Evolutionary conservation across 1,140 invertebrate genomes (phyloP).

Genomic region (Bombus difficillimus): DNA sequence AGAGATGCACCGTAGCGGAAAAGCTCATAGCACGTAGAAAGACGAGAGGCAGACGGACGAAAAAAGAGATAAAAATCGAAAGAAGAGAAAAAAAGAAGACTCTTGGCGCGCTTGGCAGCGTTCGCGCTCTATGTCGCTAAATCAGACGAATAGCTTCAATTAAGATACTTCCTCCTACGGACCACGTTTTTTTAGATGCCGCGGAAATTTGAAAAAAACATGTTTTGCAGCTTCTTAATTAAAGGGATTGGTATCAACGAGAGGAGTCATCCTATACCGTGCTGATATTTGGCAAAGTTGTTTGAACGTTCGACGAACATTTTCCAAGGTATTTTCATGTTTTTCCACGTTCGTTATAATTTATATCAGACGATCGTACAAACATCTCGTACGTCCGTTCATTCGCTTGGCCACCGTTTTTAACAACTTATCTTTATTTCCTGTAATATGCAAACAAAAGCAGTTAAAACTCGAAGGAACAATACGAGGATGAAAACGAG

Average conservation of each 20-base stretch:
- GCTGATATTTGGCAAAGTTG: not conserved
- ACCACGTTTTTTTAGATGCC: not conserved
- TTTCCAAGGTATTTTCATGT: not conserved
- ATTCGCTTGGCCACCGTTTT: too few relatives aligned
- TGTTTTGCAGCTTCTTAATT: not conserved
- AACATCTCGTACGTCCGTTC: too few relatives aligned
- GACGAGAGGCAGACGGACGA: not conserved
- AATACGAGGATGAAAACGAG: too few relatives aligned
- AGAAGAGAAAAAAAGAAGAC: not conserved
- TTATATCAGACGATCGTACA: too few relatives aligned
- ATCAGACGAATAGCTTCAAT: slow-evolving; percentile 26
- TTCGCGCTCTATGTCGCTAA: slow-evolving; percentile 12
- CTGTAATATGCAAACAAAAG: too few relatives aligned
- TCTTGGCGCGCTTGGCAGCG: not conserved
- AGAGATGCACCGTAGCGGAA: not conserved
- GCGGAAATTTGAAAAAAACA: not conserved
- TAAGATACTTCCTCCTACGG: slow-evolving; percentile 1
- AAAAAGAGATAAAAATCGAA: too few relatives aligned
- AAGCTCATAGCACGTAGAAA: not conserved
- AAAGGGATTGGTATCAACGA: not conserved
- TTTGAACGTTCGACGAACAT: too few relatives aligned
- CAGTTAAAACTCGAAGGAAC: too few relatives aligned
- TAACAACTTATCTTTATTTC: too few relatives aligned
- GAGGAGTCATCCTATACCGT: too few relatives aligned
- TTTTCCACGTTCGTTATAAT: too few relatives aligned